Evolutionary conservation across 2,113 vertebrate genomes (phyloP).

Genomic region (Leptocoma aspasia): DNA sequence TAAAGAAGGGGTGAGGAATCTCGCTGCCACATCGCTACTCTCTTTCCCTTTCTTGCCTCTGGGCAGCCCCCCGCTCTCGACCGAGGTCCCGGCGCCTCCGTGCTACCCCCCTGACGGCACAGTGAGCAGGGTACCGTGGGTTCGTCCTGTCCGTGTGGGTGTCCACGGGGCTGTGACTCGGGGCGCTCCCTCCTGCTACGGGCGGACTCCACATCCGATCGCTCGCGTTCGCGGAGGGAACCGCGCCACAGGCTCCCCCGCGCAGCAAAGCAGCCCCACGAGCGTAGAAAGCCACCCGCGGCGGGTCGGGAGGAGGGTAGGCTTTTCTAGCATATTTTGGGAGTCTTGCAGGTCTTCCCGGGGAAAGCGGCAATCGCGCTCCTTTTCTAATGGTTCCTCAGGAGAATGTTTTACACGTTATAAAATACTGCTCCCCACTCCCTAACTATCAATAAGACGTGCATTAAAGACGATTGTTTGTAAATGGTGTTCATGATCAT

Average conservation of each 20-base stretch:
- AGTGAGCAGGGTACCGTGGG: too few species aligned
- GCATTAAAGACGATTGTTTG: constrained; percentile 57
- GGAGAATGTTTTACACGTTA: neutral
- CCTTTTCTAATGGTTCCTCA: neutral
- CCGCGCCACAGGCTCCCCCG: rapidly evolving
- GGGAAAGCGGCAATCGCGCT: neutral
- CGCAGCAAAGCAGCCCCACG: neutral
- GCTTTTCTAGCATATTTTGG: neutral
- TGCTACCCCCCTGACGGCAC: neutral
- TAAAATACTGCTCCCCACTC: constrained; percentile 3
- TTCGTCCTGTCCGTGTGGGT: neutral
- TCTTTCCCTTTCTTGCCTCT: neutral
- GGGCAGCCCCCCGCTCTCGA: neutral
- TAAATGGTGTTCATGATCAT: constrained; percentile 34
- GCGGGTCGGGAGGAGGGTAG: rapidly evolving
- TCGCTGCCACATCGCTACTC: too few species aligned
- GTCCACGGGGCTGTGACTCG: neutral
- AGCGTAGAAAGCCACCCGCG: neutral
- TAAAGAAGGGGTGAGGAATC: too few species aligned
- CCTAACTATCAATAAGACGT: constrained; percentile 51
- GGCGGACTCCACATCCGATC: neutral
- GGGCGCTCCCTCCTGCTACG: neutral
- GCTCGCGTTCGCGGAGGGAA: too few species aligned
- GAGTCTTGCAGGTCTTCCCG: neutral
- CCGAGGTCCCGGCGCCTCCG: neutral